Percentiles rank a stretch among this genome's conserved stretches.
Conservation (phyloP, 2,113 vertebrate genomes). For the Corythaeola cristata region DNA sequence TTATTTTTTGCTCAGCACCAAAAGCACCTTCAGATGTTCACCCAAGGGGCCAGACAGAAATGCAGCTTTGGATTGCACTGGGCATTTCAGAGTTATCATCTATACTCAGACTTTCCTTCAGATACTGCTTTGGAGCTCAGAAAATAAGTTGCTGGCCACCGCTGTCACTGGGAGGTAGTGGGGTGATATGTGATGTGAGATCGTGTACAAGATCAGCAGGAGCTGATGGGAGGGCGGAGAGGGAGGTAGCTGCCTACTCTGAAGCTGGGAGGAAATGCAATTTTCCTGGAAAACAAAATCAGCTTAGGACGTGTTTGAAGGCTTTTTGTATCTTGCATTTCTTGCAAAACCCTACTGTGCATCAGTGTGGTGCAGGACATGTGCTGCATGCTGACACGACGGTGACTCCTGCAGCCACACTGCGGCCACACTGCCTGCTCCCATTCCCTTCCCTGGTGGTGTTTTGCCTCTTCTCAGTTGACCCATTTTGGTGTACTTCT, state of each 20-base stretch:
- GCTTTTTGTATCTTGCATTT: background rate
- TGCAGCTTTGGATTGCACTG: background rate
- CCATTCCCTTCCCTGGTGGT: rapidly evolving
- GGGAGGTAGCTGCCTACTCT: background rate
- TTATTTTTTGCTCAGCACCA: background rate
- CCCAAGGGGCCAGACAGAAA: background rate
- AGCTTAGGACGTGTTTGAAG: background rate
- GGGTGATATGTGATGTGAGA: background rate
- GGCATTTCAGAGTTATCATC: background rate
- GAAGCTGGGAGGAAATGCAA: background rate
- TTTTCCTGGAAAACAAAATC: background rate
- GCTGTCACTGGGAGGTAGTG: background rate
- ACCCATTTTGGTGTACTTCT: background rate
- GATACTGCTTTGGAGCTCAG: background rate
- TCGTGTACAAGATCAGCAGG: background rate
- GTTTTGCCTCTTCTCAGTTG: background rate
- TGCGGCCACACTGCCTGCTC: background rate
- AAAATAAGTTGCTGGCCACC: background rate
- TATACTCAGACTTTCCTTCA: background rate
- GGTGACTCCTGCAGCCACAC: background rate
- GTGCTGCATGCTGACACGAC: rapidly evolving
- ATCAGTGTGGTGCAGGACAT: background rate
- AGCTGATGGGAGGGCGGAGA: background rate
- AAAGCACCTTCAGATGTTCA: conserved; percentile 14
- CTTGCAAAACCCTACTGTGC: background rate